Conservation (phyloP, 1,140 invertebrate species). For the Leptinotarsa lineolata region DNA sequence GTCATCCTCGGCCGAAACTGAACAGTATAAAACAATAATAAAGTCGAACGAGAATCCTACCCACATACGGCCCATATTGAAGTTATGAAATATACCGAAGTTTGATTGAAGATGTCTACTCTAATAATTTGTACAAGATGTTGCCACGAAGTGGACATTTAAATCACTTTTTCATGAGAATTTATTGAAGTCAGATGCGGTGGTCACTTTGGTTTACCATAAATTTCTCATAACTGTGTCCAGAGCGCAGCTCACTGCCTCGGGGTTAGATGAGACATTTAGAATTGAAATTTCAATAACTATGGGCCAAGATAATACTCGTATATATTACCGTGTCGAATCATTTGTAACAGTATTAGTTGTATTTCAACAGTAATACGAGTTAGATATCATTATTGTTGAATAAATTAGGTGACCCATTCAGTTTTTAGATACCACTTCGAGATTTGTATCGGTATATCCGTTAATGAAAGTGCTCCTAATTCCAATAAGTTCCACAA, state of each 20-base stretch:
- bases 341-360: too few relatives aligned
- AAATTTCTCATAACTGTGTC: constrained; percentile 8
- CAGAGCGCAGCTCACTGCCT: not conserved
- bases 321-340: too few relatives aligned
- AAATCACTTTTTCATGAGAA: constrained; percentile 20
- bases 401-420: too few relatives aligned
- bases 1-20: not conserved
- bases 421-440: too few relatives aligned
- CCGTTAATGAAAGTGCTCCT: too few relatives aligned
- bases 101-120: constrained; percentile 17
- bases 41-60: not conserved
- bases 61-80: constrained; percentile 4
- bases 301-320: too few relatives aligned
- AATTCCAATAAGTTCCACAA: too few relatives aligned
- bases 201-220: constrained; percentile 17
- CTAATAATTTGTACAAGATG: constrained; percentile 17
- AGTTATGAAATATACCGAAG: constrained; percentile 7
- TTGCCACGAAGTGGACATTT: constrained; percentile 10
- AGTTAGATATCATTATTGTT: too few relatives aligned
- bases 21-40: not conserved
- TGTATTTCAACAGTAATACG: too few relatives aligned
- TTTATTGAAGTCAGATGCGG: constrained; percentile 15
- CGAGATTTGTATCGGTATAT: too few relatives aligned
- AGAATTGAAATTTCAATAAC: not conserved
- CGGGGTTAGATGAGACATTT: not conserved